A percentile compares a stretch with the other conserved stretches of the same genome.
Evolutionary conservation across 2,113 vertebrate genomes (phyloP).

Genomic region (Oxyruncus cristatus): DNA sequence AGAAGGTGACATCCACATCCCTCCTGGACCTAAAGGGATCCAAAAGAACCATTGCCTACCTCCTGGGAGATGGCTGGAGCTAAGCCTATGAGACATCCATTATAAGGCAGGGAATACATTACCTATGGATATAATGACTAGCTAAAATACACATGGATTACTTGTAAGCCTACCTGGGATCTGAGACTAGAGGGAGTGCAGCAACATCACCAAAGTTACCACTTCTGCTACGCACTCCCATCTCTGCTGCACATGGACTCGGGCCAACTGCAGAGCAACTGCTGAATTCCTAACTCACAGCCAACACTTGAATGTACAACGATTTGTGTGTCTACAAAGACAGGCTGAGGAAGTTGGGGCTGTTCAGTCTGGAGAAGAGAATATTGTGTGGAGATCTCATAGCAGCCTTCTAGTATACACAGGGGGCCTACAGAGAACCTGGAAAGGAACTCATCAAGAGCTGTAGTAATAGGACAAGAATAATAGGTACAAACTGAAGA

Average conservation of each 20-base stretch:
- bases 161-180: neutral
- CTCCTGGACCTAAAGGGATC: neutral
- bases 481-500: neutral
- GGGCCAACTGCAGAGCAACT: rapidly evolving
- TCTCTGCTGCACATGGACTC: rapidly evolving
- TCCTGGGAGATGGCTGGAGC: neutral
- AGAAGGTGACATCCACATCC: rapidly evolving
- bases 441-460: neutral
- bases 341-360: neutral
- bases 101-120: neutral
- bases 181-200: neutral
- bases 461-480: neutral
- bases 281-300: neutral
- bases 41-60: neutral
- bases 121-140: neutral
- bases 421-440: neutral
- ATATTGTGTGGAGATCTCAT: neutral
- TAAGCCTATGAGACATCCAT: neutral
- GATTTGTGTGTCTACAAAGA: neutral
- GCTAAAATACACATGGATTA: rapidly evolving
- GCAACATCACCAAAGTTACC: neutral
- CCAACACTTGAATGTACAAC: neutral
- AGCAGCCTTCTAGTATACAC: neutral
- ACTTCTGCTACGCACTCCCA: rapidly evolving
- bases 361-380: neutral